Conservation (phyloP, 1,140 invertebrate genomes). For the Drosophila repleta region DNA sequence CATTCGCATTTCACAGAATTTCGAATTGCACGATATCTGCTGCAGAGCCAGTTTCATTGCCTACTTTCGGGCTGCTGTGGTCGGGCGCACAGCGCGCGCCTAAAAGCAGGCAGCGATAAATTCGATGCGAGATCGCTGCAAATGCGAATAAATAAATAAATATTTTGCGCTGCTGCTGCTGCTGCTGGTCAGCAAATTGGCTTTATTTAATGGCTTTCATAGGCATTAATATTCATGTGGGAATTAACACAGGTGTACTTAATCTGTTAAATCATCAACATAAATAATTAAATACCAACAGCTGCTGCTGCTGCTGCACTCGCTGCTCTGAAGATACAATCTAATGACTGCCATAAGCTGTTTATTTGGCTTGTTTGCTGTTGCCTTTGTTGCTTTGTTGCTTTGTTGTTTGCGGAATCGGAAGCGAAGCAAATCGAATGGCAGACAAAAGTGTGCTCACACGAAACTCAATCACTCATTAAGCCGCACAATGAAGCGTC, state of each 20-base stretch:
- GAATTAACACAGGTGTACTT: slow-evolving; percentile 15
- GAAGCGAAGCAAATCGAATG: slow-evolving; percentile 73
- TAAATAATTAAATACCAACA: slow-evolving; percentile 59
- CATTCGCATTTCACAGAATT: no score
- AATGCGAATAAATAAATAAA: neutral
- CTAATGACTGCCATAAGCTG: slow-evolving; percentile 61
- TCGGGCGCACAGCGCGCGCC: slow-evolving; percentile 9
- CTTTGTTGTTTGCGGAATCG: slow-evolving; percentile 54
- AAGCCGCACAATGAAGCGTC: slow-evolving; percentile 60
- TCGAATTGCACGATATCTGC: neutral
- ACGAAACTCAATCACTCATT: slow-evolving; percentile 62
- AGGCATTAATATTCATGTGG: slow-evolving; percentile 29
- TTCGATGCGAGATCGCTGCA: neutral
- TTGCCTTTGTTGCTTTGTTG: slow-evolving; percentile 2
- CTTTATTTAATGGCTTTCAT: neutral
- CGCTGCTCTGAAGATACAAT: slow-evolving; percentile 58
- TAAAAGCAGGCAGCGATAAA: slow-evolving; percentile 50
- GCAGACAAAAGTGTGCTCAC: slow-evolving; percentile 48
- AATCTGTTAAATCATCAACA: slow-evolving; percentile 33
- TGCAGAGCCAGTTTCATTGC: slow-evolving; percentile 39
- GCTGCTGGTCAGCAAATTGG: neutral
- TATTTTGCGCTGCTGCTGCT: neutral
- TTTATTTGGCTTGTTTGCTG: slow-evolving; percentile 8
- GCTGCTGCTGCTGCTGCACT: slow-evolving; percentile 33
- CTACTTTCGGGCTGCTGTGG: slow-evolving; percentile 49